Percentiles rank a stretch among this genome's conserved stretches.
These are phyloP conservation scores for Corapipo altera DNA, from an alignment of 2,113 vertebrate species.

Conservation along the genomic window DNA sequence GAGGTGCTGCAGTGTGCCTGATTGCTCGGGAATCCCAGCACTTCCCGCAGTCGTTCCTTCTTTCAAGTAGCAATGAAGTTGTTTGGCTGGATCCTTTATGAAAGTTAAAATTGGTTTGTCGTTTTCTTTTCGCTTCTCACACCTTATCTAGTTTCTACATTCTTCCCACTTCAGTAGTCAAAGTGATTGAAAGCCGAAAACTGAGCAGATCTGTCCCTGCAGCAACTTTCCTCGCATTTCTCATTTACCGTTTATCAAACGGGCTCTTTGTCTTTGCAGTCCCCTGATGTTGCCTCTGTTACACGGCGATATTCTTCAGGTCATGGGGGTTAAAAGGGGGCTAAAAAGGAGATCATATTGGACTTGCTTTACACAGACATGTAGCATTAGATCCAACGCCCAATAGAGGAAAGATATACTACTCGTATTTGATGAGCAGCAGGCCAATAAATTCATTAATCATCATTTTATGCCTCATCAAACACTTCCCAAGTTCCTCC, in stretches of 20 bases:
- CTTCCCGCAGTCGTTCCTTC: rapidly evolving
- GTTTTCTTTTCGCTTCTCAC: slow-evolving; percentile 44
- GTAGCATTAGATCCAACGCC: slow-evolving; percentile 73
- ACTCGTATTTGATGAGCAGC: slow-evolving; percentile 93
- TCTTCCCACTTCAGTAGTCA: slow-evolving; percentile 79
- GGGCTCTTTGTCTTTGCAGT: slow-evolving; percentile 76
- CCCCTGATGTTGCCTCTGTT: slow-evolving; percentile 72
- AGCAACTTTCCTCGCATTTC: slow-evolving; percentile 80
- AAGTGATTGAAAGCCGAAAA: slow-evolving; percentile 81
- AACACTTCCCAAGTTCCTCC: slow-evolving; percentile 98
- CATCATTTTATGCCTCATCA: slow-evolving; percentile 99
- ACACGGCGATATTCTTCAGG: slow-evolving; percentile 79
- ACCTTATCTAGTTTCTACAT: slow-evolving; percentile 79
- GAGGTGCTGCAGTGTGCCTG: not conserved
- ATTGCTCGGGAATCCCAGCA: not conserved
- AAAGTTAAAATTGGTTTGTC: slow-evolving; percentile 57
- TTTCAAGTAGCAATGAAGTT: slow-evolving; percentile 25
- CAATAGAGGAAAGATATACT: slow-evolving; percentile 84
- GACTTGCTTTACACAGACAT: slow-evolving; percentile 72
- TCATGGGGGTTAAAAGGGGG: slow-evolving; percentile 79
- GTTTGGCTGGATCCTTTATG: slow-evolving; percentile 40
- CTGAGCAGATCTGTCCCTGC: slow-evolving; percentile 77
- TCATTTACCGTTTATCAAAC: slow-evolving; percentile 81
- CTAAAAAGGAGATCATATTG: slow-evolving; percentile 74
- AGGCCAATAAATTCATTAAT: slow-evolving; percentile 99